phyloP scores from a whole-genome alignment of 2,113 vertebrate species.

The Numida meleagris region DNA sequence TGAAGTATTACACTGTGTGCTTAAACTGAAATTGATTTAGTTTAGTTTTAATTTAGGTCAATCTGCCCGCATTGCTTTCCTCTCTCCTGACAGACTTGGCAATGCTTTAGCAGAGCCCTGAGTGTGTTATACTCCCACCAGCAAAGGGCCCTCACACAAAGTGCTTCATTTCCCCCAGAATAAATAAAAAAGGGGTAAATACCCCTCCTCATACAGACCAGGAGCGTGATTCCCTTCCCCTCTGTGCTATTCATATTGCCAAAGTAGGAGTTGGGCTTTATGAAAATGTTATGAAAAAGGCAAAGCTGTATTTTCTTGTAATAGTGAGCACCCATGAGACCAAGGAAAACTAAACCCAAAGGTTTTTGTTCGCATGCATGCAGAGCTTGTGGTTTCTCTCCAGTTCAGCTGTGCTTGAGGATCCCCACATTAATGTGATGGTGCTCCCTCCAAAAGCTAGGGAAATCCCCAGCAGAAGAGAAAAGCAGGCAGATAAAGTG shows the following conservation, averaged over 20 bases:
- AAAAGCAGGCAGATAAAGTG: background rate
- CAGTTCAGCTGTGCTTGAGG: background rate
- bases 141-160: conserved; percentile 39
- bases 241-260: background rate
- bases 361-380: background rate
- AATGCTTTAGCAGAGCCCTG: background rate
- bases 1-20: background rate
- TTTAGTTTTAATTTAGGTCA: conserved; percentile 26
- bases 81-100: conserved; percentile 42
- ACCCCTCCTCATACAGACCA: background rate
- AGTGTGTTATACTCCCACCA: background rate
- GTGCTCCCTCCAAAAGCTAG: background rate
- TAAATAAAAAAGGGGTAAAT: conserved; percentile 61
- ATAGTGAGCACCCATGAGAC: background rate
- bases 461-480: background rate
- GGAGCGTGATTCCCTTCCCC: background rate
- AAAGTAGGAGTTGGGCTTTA: background rate
- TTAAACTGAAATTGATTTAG: conserved; percentile 7
- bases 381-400: background rate
- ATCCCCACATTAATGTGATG: background rate
- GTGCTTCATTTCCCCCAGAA: conserved; percentile 45
- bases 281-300: background rate
- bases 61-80: conserved; percentile 24
- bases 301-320: background rate
- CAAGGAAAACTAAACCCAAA: background rate